Evolutionary conservation across 2,113 vertebrate species (phyloP).

Genomic region (Callipepla californica): DNA sequence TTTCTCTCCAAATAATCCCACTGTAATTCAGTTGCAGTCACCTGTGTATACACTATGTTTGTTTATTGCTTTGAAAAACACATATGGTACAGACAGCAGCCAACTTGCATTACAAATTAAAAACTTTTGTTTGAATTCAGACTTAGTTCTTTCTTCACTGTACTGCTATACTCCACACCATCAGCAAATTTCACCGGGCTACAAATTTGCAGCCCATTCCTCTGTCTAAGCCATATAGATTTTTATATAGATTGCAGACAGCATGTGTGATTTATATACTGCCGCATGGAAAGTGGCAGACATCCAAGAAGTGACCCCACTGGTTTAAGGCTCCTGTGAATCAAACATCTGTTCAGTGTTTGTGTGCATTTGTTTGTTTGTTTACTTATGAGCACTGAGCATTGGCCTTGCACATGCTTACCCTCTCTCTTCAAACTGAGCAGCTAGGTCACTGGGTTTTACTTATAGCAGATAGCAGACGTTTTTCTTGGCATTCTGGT

Average conservation of each 20-base stretch:
- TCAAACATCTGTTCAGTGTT: constrained; percentile 71
- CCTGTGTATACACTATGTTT: constrained; percentile 2
- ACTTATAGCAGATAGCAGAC: background rate
- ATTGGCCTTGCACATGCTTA: constrained; percentile 27
- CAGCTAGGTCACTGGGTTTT: background rate
- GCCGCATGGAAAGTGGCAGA: constrained; percentile 49
- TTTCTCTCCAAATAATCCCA: constrained; percentile 60
- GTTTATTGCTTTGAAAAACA: constrained; percentile 49
- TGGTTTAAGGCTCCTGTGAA: constrained; percentile 51
- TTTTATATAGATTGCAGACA: constrained; percentile 60
- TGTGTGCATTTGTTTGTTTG: constrained; percentile 68
- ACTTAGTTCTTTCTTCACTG: constrained; percentile 26
- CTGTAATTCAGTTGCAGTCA: constrained; percentile 34
- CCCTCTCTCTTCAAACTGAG: constrained; percentile 8
- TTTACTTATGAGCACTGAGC: constrained; percentile 57
- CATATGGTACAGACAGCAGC: constrained; percentile 2
- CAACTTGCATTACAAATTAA: constrained; percentile 23
- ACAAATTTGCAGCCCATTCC: constrained; percentile 58
- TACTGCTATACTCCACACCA: constrained; percentile 1
- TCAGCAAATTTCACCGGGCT: constrained; percentile 49
- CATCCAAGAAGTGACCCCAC: constrained; percentile 58
- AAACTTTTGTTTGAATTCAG: constrained; percentile 55
- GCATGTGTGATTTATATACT: constrained; percentile 34
- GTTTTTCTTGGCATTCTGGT: background rate
- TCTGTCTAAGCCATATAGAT: constrained; percentile 49